Evolutionary conservation across 1,140 invertebrate species (phyloP).

Genomic region (Latrodectus geometricus): DNA sequence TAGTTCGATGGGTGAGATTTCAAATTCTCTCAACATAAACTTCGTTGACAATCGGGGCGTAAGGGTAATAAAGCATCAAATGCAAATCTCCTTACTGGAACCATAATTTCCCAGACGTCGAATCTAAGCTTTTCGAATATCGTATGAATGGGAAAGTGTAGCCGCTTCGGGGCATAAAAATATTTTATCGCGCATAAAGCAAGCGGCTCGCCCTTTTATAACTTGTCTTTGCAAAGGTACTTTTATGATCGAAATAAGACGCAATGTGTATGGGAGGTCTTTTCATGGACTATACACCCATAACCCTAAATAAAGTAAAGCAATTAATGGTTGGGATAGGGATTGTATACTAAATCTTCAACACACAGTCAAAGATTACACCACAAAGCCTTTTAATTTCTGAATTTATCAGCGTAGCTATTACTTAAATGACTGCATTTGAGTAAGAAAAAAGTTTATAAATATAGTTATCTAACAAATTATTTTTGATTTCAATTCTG

Average conservation of each 20-base stretch:
- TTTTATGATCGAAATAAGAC: slow-evolving; percentile 10
- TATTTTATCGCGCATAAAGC: slow-evolving; percentile 21
- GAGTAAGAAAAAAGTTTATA: background rate
- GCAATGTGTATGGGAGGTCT: background rate
- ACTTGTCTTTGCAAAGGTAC: background rate
- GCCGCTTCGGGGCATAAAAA: background rate
- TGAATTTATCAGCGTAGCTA: background rate
- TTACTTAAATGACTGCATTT: background rate
- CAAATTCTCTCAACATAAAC: background rate
- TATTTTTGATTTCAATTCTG: too few species aligned
- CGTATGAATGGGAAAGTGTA: background rate
- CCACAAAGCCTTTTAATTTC: background rate
- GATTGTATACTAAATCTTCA: too few species aligned
- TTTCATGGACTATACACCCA: background rate
- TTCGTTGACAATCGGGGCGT: background rate
- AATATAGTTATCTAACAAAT: too few species aligned
- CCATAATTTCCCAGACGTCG: background rate
- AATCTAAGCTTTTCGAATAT: background rate
- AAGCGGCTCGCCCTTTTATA: background rate
- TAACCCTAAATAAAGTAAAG: background rate
- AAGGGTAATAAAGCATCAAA: background rate
- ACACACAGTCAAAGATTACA: too few species aligned
- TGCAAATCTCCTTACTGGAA: slow-evolving; percentile 4
- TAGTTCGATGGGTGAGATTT: background rate
- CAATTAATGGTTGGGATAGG: background rate